Evolutionary conservation across 2,888 invertebrate genomes (phyloP).

Genomic region (Atethmia centrago): DNA sequence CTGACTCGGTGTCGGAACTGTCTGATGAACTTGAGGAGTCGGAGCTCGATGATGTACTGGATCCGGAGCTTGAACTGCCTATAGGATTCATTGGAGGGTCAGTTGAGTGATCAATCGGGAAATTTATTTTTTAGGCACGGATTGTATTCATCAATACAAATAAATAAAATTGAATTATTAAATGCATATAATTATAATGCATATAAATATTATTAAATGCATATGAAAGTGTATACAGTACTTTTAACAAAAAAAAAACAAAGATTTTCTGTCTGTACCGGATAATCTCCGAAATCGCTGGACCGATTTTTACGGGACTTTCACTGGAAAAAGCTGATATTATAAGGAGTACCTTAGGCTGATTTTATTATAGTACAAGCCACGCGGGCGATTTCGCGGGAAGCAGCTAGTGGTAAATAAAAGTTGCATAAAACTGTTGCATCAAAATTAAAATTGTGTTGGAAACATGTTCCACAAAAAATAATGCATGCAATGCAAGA

Average conservation of each 20-base stretch:
- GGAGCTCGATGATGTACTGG: constrained; percentile 82
- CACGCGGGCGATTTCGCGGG: no score
- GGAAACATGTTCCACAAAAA: not conserved
- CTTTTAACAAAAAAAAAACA: no score
- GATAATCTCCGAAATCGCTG: no score
- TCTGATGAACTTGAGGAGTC: constrained; percentile 82
- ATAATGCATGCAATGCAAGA: not conserved
- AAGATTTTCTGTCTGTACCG: no score
- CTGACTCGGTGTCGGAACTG: constrained; percentile 82
- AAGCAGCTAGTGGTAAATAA: not conserved
- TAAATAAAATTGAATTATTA: no score
- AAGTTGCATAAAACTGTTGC: not conserved
- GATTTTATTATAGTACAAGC: no score
- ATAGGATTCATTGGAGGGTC: constrained; percentile 25
- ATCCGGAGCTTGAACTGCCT: constrained; percentile 83
- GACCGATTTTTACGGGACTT: no score
- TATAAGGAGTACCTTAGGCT: no score
- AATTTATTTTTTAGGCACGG: not conserved
- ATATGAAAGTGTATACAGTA: no score
- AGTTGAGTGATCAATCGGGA: not conserved
- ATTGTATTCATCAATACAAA: not conserved
- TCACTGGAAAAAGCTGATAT: no score
- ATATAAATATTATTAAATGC: no score
- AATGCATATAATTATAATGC: no score
- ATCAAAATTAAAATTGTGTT: not conserved